Evolutionary conservation across 2,797 vertebrate genomes (phyloP).

Genomic region (Argentina silus): DNA sequence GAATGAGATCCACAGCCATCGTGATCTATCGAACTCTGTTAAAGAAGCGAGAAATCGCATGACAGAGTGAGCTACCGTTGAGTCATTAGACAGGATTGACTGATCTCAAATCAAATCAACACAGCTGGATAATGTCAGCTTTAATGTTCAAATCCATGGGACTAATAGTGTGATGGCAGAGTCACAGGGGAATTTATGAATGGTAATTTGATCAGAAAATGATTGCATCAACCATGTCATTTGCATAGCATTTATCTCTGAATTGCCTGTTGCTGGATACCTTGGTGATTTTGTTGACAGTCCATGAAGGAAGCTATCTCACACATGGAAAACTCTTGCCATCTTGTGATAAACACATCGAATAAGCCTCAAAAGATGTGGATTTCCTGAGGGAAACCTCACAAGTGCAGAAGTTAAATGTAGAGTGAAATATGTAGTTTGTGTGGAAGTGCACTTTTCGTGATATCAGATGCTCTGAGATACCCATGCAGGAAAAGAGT

Average conservation of each 20-base stretch:
- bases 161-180: neutral
- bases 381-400: neutral
- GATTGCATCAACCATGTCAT: neutral
- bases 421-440: neutral
- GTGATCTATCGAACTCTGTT: no score
- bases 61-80: no score
- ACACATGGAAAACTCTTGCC: neutral
- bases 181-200: neutral
- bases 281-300: neutral
- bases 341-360: no score
- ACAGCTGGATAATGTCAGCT: no score
- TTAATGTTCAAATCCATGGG: no score
- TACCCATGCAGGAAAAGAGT: neutral
- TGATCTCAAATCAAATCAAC: no score
- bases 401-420: neutral
- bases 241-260: neutral
- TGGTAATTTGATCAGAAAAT: neutral
- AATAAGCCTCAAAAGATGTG: no score
- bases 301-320: neutral
- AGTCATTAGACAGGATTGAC: no score
- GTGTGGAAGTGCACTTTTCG: neutral
- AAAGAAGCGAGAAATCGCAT: no score
- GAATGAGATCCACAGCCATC: no score
- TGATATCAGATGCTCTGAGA: neutral
- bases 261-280: neutral